Conservation (phyloP, 2,888 invertebrate genomes). For the Caenorhabditis sp. region DNA sequence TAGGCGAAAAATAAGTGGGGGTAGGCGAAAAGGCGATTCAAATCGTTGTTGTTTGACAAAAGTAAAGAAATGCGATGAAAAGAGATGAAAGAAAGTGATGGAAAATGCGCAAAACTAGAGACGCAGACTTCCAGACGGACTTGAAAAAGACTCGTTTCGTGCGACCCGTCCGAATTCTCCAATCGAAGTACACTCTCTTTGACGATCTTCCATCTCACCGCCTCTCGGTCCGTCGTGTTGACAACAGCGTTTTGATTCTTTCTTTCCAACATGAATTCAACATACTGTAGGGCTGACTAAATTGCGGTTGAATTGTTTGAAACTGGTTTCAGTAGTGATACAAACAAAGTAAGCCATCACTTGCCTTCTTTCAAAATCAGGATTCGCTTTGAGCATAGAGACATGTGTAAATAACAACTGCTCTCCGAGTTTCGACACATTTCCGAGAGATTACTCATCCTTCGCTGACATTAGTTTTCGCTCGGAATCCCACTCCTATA, state of each 20-base stretch:
- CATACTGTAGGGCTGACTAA: neutral
- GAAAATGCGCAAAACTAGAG: conserved; percentile 37
- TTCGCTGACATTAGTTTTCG: too few species aligned
- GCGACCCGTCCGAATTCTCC: conserved; percentile 24
- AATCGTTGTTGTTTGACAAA: conserved; percentile 18
- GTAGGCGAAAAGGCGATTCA: conserved; percentile 4
- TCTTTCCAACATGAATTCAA: conserved; percentile 25
- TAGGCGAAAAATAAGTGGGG: neutral
- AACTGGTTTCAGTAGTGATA: conserved; percentile 17
- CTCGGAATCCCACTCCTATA: neutral
- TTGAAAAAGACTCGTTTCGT: conserved; percentile 42
- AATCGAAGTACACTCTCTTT: conserved; percentile 27
- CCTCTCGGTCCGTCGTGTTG: conserved; percentile 22
- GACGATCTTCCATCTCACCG: conserved; percentile 6
- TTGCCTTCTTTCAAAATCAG: too few species aligned
- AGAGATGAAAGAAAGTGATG: conserved; percentile 9
- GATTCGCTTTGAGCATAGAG: too few species aligned
- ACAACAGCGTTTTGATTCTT: conserved; percentile 33
- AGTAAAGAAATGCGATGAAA: conserved; percentile 34
- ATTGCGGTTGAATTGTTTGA: neutral
- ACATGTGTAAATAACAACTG: too few species aligned
- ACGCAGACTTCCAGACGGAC: conserved; percentile 27
- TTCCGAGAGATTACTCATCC: too few species aligned
- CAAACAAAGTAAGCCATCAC: too few species aligned
- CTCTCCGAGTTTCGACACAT: too few species aligned